phyloP scores from a whole-genome alignment of 2,113 vertebrate species.

The Ellobius talpinus region DNA sequence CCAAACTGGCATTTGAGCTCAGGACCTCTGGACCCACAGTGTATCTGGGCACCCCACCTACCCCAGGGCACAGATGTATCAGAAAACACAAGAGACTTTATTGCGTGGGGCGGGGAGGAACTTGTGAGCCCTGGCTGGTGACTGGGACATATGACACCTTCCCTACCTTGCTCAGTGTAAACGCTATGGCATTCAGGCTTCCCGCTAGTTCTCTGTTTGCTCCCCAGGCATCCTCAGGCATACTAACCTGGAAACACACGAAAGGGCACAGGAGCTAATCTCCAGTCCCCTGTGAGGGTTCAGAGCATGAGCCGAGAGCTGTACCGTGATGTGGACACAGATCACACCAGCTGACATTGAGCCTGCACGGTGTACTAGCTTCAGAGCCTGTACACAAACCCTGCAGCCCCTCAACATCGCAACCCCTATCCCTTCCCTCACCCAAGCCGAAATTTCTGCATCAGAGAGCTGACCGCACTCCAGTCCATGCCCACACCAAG shows the following conservation, averaged over 20 bases:
- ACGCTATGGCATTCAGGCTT: rapidly evolving
- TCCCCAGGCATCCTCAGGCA: not conserved
- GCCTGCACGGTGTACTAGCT: not conserved
- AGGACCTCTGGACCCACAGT: not conserved
- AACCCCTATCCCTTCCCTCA: not conserved
- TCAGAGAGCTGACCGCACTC: not conserved
- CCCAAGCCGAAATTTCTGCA: not conserved
- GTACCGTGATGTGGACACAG: not conserved
- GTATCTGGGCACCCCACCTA: rapidly evolving
- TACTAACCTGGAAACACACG: not conserved
- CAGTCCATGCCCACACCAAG: not conserved
- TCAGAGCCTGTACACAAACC: not conserved
- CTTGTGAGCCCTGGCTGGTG: not conserved
- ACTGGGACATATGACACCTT: not conserved
- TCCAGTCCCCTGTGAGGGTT: not conserved
- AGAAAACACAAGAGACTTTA: not conserved
- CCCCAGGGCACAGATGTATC: not conserved
- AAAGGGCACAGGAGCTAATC: not conserved
- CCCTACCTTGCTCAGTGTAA: not conserved
- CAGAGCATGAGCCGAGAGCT: not conserved
- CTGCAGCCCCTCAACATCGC: not conserved
- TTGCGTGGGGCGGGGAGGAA: rapidly evolving
- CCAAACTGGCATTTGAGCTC: not conserved
- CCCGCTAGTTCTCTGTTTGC: not conserved
- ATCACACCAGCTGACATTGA: not conserved